Conservation (phyloP, 2,888 invertebrate genomes). For the Dryomyza anilis region DNA sequence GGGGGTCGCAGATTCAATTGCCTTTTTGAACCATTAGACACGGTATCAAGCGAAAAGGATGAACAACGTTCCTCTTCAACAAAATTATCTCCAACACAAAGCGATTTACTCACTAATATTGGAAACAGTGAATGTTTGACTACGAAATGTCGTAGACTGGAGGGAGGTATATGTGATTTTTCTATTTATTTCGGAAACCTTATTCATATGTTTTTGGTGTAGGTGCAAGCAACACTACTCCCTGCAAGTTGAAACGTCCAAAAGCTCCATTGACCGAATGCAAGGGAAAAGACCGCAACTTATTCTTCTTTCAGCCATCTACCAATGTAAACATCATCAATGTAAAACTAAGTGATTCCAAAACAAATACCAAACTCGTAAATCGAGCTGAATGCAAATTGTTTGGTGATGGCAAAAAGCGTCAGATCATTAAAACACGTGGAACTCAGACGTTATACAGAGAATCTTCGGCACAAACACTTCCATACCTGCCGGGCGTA, state of each 20-base stretch:
- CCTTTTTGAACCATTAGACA: constrained; percentile 39
- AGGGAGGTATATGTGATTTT: not conserved
- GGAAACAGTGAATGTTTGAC: too few species aligned
- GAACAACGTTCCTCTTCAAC: constrained; percentile 24
- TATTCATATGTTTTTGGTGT: not conserved
- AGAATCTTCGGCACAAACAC: constrained; percentile 58
- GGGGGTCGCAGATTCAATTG: constrained; percentile 37
- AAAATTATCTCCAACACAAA: not conserved
- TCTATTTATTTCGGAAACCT: not conserved
- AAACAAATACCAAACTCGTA: constrained; percentile 25
- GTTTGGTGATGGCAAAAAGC: constrained; percentile 32
- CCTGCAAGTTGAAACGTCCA: constrained; percentile 41
- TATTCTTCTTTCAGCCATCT: constrained; percentile 34
- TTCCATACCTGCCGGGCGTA: constrained; percentile 53
- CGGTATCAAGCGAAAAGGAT: constrained; percentile 34
- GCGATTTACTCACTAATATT: constrained; percentile 36
- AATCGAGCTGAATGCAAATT: constrained; percentile 36
- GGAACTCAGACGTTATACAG: constrained; percentile 57
- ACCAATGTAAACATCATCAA: constrained; percentile 42
- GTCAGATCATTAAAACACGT: constrained; percentile 42
- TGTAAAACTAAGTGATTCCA: constrained; percentile 41
- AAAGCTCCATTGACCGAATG: too few species aligned
- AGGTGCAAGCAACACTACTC: constrained; percentile 37
- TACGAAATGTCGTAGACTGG: too few species aligned
- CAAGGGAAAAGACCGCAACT: constrained; percentile 34